phyloP scores from a whole-genome alignment of 2,113 vertebrate species.

The Vombatus ursinus region DNA sequence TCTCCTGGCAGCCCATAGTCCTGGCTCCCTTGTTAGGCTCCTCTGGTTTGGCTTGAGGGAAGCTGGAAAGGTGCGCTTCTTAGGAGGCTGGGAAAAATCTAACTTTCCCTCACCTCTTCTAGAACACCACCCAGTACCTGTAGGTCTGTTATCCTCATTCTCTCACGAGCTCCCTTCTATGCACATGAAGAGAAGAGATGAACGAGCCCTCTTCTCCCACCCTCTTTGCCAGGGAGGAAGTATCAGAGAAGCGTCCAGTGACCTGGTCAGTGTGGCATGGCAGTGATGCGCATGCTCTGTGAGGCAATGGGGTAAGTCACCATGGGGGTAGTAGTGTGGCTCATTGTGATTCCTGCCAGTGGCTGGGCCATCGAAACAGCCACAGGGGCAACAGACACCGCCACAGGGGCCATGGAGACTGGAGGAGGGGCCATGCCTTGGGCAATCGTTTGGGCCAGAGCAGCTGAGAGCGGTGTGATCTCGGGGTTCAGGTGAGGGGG shows the following conservation, averaged over 20 bases:
- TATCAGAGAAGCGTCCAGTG: conserved; percentile 50
- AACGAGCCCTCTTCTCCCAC: conserved; percentile 49
- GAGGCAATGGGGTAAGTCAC: conserved; percentile 97
- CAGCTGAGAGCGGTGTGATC: conserved; percentile 94
- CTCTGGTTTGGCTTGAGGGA: conserved; percentile 48
- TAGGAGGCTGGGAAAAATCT: conserved; percentile 46
- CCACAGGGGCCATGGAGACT: conserved; percentile 96
- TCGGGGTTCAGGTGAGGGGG: conserved; percentile 94
- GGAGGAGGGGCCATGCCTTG: conserved; percentile 96
- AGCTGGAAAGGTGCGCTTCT: conserved; percentile 51
- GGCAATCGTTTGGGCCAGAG: conserved; percentile 95
- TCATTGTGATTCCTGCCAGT: conserved; percentile 95
- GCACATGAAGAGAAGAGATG: conserved; percentile 33
- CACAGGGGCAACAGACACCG: conserved; percentile 95
- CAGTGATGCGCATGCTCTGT: conserved; percentile 98
- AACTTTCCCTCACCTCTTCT: conserved; percentile 47
- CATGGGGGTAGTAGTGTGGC: conserved; percentile 97
- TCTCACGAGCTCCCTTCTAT: conserved; percentile 37
- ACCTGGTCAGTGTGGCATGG: conserved; percentile 91
- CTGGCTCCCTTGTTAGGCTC: conserved; percentile 47
- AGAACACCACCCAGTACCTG: conserved; percentile 14
- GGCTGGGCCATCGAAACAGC: conserved; percentile 97
- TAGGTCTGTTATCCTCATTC: conserved; percentile 68
- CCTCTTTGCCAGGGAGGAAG: conserved; percentile 36
- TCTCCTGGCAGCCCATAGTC: conserved; percentile 59